These are phyloP conservation scores for Darevskia mixta DNA, from an alignment of 2,797 vertebrate species.

Conservation along the genomic window DNA sequence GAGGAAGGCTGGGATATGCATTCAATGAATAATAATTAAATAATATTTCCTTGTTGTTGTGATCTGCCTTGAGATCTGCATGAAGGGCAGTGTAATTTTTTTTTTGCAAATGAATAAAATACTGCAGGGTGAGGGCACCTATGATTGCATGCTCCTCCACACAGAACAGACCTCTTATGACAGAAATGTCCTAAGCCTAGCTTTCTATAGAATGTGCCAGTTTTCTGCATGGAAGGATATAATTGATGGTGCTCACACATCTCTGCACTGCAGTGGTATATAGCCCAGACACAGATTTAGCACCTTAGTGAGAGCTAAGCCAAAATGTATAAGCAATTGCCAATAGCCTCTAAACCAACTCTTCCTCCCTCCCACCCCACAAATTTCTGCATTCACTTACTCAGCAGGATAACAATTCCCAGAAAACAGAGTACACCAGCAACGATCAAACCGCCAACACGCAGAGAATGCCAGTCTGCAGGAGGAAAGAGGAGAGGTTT, in stretches of 20 bases:
- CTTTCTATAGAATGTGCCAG: neutral
- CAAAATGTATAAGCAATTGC: neutral
- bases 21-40: no score
- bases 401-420: constrained; percentile 71
- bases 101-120: no score
- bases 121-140: no score
- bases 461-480: constrained; percentile 72
- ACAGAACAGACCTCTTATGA: neutral
- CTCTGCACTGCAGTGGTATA: neutral
- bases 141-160: neutral
- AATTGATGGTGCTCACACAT: neutral
- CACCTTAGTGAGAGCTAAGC: no score
- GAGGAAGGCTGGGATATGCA: no score
- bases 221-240: neutral
- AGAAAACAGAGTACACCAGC: constrained; percentile 66
- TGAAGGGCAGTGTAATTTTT: no score
- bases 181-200: neutral
- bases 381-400: constrained; percentile 56
- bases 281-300: neutral
- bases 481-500: neutral
- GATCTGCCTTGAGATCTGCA: no score
- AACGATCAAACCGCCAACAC: constrained; percentile 61
- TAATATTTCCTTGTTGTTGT: no score
- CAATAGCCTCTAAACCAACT: neutral
- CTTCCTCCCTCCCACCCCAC: neutral